Conservation (phyloP, 2,113 vertebrate species). For the Pionites leucogaster region DNA sequence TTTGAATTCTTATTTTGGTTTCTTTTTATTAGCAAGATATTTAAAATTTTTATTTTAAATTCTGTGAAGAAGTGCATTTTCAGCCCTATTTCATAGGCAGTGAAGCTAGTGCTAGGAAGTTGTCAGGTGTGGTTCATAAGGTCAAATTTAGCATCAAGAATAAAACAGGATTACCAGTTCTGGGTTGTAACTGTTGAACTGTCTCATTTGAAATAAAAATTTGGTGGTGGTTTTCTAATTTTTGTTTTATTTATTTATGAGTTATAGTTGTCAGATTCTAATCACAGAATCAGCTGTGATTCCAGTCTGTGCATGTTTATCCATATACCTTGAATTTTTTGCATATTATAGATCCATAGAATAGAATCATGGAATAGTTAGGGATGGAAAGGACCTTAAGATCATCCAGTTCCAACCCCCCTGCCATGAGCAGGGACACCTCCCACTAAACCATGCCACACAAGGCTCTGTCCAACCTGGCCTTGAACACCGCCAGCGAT, state of each 20-base stretch:
- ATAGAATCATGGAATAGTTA: too few relatives aligned
- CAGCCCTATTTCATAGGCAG: neutral
- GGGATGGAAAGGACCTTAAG: too few relatives aligned
- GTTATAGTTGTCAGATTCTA: neutral
- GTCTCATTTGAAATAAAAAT: neutral
- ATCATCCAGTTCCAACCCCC: too few relatives aligned
- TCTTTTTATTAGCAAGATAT: neutral
- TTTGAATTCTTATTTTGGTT: neutral
- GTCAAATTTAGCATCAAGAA: neutral
- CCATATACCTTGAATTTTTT: neutral
- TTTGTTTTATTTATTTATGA: neutral
- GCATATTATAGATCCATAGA: neutral
- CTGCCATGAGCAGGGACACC: too few relatives aligned
- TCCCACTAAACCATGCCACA: too few relatives aligned
- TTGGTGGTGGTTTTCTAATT: neutral
- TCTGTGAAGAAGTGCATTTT: neutral
- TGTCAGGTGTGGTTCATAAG: neutral
- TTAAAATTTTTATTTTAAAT: neutral
- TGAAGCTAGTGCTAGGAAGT: neutral
- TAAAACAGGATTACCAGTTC: neutral
- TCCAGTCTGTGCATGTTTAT: neutral
- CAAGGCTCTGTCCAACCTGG: too few relatives aligned
- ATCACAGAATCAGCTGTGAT: neutral
- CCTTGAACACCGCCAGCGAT: too few relatives aligned
- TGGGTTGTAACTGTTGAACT: neutral